These are phyloP conservation scores for Strigops habroptila DNA, from an alignment of 2,113 vertebrate species.

Conservation along the genomic window DNA sequence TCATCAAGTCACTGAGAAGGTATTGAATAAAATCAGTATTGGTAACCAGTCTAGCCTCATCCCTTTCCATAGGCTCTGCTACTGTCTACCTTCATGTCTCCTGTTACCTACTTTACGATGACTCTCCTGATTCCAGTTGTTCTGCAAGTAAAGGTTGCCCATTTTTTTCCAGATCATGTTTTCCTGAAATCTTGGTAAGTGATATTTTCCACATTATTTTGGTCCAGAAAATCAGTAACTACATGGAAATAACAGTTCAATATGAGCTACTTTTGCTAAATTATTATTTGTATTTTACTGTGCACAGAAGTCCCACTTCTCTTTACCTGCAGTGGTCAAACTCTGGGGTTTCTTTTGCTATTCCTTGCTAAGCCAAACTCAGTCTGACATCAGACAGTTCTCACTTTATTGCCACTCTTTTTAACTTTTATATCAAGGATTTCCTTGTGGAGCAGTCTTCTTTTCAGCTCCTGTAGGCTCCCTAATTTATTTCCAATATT, in stretches of 20 bases:
- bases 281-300: neutral
- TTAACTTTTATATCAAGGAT: neutral
- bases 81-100: neutral
- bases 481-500: neutral
- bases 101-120: neutral
- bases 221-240: neutral
- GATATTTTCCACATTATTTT: neutral
- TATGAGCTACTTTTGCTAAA: neutral
- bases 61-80: neutral
- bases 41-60: neutral
- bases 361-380: neutral
- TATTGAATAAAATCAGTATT: neutral
- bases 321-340: neutral
- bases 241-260: neutral
- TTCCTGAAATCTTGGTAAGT: neutral
- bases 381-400: neutral
- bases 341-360: neutral
- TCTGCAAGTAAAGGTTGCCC: neutral
- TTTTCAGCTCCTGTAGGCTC: neutral
- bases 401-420: neutral
- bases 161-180: neutral
- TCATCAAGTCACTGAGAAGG: neutral
- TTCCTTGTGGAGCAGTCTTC: neutral
- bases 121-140: neutral
- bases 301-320: neutral